These are phyloP conservation scores for Drosophila subpulchrella DNA, from an alignment of 1,140 invertebrate genomes.

Conservation along the genomic window DNA sequence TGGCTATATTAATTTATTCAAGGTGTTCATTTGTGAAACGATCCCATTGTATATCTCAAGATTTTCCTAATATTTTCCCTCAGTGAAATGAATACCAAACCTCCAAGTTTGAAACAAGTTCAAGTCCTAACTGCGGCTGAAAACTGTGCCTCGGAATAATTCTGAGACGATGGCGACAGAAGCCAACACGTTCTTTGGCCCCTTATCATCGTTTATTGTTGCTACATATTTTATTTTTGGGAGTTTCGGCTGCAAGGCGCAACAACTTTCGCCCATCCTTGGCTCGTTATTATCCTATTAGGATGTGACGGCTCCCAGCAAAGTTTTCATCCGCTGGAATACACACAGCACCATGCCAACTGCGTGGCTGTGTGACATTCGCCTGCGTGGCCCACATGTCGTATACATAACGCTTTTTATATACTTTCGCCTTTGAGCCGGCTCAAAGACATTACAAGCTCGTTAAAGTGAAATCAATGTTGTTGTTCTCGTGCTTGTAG, in stretches of 20 bases:
- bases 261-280: slow-evolving; percentile 74
- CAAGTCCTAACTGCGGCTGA: slow-evolving; percentile 19
- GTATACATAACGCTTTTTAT: slow-evolving; percentile 79
- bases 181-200: slow-evolving; percentile 74
- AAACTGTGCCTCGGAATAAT: slow-evolving; percentile 8
- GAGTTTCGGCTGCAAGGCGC: slow-evolving; percentile 68
- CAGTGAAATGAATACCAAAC: background rate
- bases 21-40: background rate
- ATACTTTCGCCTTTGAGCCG: slow-evolving; percentile 72
- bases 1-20: background rate
- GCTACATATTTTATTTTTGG: slow-evolving; percentile 53
- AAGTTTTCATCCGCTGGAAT: slow-evolving; percentile 67
- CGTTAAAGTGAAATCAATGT: slow-evolving; percentile 82
- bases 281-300: slow-evolving; percentile 81
- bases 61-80: background rate
- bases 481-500: slow-evolving; percentile 49
- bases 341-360: slow-evolving; percentile 24
- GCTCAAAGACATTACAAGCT: slow-evolving; percentile 77
- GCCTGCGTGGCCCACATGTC: slow-evolving; percentile 58
- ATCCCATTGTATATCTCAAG: background rate
- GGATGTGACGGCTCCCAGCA: slow-evolving; percentile 74
- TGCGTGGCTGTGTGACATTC: slow-evolving; percentile 1
- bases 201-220: slow-evolving; percentile 82
- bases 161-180: slow-evolving; percentile 25
- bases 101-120: slow-evolving; percentile 3